phyloP scores from a whole-genome alignment of 2,888 invertebrate species.

The Tanypteryx hageni region DNA sequence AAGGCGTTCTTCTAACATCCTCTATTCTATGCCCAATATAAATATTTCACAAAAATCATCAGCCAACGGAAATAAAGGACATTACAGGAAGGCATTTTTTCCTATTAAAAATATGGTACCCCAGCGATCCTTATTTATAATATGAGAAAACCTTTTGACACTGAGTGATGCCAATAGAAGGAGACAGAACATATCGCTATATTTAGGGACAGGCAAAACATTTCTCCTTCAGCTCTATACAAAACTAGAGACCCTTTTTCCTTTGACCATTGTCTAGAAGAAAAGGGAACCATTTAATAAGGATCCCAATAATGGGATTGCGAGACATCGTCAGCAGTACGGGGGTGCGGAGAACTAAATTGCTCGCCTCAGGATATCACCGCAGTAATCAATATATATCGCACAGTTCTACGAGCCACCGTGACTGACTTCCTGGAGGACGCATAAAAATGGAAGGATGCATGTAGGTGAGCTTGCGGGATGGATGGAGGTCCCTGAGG shows the following conservation, averaged over 20 bases:
- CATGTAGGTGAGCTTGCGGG: background rate
- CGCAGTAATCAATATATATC: slow-evolving; percentile 23
- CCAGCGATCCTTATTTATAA: background rate
- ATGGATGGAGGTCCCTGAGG: background rate
- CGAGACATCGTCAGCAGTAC: background rate
- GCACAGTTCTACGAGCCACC: slow-evolving; percentile 16
- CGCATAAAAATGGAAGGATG: slow-evolving; percentile 5
- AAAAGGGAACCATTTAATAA: background rate
- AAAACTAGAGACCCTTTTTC: slow-evolving; percentile 10
- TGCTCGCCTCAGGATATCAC: slow-evolving; percentile 6
- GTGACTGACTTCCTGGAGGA: background rate
- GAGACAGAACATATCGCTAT: background rate
- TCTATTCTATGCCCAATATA: background rate
- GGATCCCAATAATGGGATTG: slow-evolving; percentile 1
- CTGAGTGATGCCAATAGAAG: background rate
- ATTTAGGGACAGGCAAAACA: slow-evolving; percentile 19
- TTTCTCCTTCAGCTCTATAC: background rate
- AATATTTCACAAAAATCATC: background rate
- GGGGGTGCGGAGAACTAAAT: background rate
- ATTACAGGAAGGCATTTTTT: background rate
- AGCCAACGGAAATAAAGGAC: background rate
- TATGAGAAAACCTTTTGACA: background rate
- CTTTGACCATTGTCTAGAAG: background rate
- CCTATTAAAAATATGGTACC: slow-evolving; percentile 15
- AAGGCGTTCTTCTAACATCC: background rate